A percentile compares a stretch with the other conserved stretches of the same genome.
Conservation (phyloP, 2,113 vertebrate genomes). For the Cygnus atratus region DNA sequence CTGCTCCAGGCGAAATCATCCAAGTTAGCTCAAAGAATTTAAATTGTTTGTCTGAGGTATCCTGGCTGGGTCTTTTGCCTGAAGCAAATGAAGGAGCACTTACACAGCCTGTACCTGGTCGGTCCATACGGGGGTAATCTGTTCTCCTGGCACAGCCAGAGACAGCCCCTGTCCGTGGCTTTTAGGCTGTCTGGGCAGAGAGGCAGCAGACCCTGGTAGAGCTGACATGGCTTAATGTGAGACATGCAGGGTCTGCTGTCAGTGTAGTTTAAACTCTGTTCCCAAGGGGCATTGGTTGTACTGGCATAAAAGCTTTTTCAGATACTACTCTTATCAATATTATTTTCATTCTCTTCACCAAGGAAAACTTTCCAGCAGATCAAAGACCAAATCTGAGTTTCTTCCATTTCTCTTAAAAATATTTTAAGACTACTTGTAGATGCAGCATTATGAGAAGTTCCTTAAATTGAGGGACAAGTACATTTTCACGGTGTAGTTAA, state of each 20-base stretch:
- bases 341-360: neutral
- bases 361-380: neutral
- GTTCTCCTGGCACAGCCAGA: neutral
- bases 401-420: neutral
- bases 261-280: neutral
- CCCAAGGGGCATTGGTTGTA: accelerated
- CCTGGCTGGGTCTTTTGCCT: neutral
- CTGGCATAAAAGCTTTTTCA: neutral
- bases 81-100: neutral
- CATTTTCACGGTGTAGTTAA: neutral
- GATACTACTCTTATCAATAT: neutral
- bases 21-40: neutral
- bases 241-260: neutral
- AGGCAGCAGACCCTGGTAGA: neutral
- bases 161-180: neutral
- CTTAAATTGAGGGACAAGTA: neutral
- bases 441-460: neutral
- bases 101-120: accelerated
- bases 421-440: neutral
- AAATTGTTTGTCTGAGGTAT: neutral
- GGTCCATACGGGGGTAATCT: accelerated
- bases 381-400: neutral
- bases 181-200: neutral
- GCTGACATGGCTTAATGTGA: accelerated
- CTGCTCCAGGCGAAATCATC: neutral